A percentile compares a stretch with the other conserved stretches of the same genome.
These are phyloP conservation scores for Conomelus anceps DNA, from an alignment of 2,888 invertebrate genomes.

Conservation along the genomic window DNA sequence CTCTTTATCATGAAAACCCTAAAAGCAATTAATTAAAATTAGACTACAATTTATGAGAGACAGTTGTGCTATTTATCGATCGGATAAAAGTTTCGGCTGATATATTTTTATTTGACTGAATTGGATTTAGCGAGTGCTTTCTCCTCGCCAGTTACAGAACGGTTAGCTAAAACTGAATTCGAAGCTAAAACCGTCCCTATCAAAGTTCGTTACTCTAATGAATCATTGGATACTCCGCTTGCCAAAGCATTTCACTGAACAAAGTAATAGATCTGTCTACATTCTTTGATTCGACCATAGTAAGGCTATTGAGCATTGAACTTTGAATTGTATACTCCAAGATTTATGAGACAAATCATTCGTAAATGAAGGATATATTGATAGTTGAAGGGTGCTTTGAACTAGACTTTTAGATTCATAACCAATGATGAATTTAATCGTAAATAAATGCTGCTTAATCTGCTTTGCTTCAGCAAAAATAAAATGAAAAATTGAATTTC, in stretches of 20 bases:
- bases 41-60: no score
- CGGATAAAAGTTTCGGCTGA: no score
- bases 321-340: no score
- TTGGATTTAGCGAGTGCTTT: background rate
- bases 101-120: background rate
- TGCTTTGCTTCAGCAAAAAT: no score
- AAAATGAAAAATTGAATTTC: no score
- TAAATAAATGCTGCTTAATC: no score
- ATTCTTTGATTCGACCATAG: background rate
- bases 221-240: background rate
- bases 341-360: background rate
- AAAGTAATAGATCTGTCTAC: background rate
- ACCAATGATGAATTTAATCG: no score
- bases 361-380: background rate
- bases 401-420: no score
- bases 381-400: no score
- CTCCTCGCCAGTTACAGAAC: background rate
- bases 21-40: no score
- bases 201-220: background rate
- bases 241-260: background rate
- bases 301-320: background rate
- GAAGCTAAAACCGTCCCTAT: background rate
- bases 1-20: no score
- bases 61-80: no score
- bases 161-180: background rate